Percentiles rank a stretch among this genome's conserved stretches.
Conservation (phyloP, 1,140 invertebrate species). For the Leptopilina clavipes region DNA sequence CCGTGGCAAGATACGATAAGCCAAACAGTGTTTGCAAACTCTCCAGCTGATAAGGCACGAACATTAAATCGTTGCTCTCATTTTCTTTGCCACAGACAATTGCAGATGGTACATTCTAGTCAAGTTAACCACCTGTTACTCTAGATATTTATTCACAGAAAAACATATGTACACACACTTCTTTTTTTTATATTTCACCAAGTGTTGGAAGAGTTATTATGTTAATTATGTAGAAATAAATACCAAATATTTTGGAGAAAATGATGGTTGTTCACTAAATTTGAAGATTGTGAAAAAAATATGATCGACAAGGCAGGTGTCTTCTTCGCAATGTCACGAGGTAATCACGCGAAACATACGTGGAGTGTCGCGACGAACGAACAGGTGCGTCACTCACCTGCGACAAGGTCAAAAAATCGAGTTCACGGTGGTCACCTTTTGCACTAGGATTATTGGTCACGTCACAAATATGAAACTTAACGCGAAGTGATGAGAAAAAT, state of each 20-base stretch:
- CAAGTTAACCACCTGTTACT: too few species aligned
- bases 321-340: constrained; percentile 36
- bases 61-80: constrained; percentile 52
- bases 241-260: too few species aligned
- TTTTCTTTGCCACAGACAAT: constrained; percentile 3
- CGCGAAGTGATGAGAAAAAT: constrained; percentile 4
- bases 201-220: too few species aligned
- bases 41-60: constrained; percentile 59
- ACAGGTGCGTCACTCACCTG: constrained; percentile 34
- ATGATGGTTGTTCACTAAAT: too few species aligned
- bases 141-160: too few species aligned
- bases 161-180: too few species aligned
- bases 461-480: background rate
- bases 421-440: constrained; percentile 21
- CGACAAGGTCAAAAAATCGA: constrained; percentile 13
- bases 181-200: too few species aligned
- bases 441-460: constrained; percentile 6
- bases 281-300: background rate
- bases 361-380: constrained; percentile 36
- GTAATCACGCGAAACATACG: constrained; percentile 34
- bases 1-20: constrained; percentile 41
- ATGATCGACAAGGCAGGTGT: constrained; percentile 14
- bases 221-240: too few species aligned
- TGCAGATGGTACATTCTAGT: too few species aligned
- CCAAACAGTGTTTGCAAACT: constrained; percentile 39